phyloP scores from a whole-genome alignment of 2,797 vertebrate species.

The Poeciliopsis presidionis region DNA sequence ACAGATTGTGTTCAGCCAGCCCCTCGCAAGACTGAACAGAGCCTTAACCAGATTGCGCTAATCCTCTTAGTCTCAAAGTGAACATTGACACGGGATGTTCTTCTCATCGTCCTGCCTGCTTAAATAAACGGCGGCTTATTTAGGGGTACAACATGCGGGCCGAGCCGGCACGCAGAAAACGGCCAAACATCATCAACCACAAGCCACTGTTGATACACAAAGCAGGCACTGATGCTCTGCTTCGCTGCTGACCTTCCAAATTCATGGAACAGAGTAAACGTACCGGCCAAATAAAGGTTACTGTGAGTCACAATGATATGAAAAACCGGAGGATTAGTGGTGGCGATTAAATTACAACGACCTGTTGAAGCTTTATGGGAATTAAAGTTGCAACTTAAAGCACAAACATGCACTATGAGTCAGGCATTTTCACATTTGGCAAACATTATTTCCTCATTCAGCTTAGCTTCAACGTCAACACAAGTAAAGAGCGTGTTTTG shows the following conservation, averaged over 20 bases:
- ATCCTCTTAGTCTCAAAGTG: slow-evolving; percentile 76
- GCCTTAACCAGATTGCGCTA: slow-evolving; percentile 75
- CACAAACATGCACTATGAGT: neutral
- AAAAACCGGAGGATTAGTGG: neutral
- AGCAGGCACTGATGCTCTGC: slow-evolving; percentile 26
- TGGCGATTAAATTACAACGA: neutral
- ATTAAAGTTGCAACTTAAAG: neutral
- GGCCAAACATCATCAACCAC: slow-evolving; percentile 66
- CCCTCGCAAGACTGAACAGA: slow-evolving; percentile 53
- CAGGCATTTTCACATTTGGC: neutral
- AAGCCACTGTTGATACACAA: slow-evolving; percentile 58
- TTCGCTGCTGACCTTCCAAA: slow-evolving; percentile 6
- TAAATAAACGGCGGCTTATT: slow-evolving; percentile 63
- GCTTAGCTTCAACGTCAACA: neutral
- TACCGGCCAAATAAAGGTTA: neutral
- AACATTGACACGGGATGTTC: slow-evolving; percentile 58
- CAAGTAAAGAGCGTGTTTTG: neutral
- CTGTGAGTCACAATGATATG: neutral
- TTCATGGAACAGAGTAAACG: slow-evolving; percentile 10
- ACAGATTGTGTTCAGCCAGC: slow-evolving; percentile 42
- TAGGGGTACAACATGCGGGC: slow-evolving; percentile 26
- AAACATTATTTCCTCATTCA: neutral
- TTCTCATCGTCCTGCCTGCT: slow-evolving; percentile 51
- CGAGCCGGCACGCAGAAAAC: neutral
- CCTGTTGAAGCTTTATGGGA: neutral